A percentile compares a stretch with the other conserved stretches of the same genome.
Conservation (phyloP, 2,113 vertebrate species). For the Pica pica region DNA sequence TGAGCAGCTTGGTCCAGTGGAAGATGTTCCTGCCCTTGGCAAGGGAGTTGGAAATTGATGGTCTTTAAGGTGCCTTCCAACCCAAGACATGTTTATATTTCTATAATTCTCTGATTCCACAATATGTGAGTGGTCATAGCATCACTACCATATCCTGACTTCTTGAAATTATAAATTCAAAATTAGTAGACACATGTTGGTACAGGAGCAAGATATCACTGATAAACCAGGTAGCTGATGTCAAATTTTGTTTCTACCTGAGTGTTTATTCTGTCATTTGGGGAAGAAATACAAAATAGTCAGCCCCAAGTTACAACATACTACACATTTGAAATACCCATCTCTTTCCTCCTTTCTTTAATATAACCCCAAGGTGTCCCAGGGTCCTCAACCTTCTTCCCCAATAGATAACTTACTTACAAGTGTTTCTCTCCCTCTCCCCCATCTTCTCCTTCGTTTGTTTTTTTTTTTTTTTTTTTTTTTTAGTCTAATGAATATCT, state of each 20-base stretch:
- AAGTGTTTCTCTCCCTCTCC: background rate
- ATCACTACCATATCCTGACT: background rate
- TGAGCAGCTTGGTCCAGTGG: background rate
- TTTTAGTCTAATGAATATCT: background rate
- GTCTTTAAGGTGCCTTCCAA: background rate
- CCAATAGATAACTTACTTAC: background rate
- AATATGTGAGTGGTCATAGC: background rate
- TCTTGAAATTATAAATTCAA: background rate
- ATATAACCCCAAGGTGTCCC: background rate
- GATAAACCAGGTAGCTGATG: background rate
- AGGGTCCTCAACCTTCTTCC: background rate
- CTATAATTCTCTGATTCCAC: background rate
- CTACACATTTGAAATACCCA: background rate
- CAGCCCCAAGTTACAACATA: background rate
- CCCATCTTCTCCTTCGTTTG: rapidly evolving
- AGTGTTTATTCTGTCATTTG: background rate
- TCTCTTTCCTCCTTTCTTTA: background rate
- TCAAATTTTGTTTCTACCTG: background rate
- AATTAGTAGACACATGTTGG: background rate
- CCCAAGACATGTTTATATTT: background rate
- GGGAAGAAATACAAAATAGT: background rate
- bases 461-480: too few relatives aligned
- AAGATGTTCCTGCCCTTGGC: background rate
- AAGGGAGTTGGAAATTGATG: background rate
- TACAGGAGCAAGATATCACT: background rate